Base-by-base conservation (phyloP, 1,140 invertebrate species). In the Dendroctonus ponderosae region DNA sequence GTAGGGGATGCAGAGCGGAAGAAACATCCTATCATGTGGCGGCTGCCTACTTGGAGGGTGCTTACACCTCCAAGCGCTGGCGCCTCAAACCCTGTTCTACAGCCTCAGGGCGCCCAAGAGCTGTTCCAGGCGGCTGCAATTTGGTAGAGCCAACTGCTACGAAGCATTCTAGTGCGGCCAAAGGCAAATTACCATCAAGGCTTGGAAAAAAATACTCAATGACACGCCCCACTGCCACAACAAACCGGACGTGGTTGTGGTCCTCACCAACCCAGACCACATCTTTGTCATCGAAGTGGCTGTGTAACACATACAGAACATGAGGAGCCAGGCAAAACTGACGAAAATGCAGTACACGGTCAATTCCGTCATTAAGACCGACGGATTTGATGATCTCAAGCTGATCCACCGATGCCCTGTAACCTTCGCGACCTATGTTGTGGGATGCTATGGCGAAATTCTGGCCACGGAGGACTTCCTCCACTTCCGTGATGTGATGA, bases 21-120 rank as follows among this genome's bases (percentile, higher is more conserved):
- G 67, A 69, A 38, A 69, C 62, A n/a, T 49, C 68, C 38, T 69
- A 69, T 11, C 68, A 69, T 44, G 68, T 70, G 6, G 49, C 51
- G 6, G 38, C 46, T 15, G 58, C 51, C 15, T 69, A 63, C 49
- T 38, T 51, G 2, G 40, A 6, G 39, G 26, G 38, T 41, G 37
- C 46, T 5, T 62, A 51, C 48, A 39, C 60, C 11, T 26, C 62
- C 8, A 53, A 38, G 42, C 40, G 44, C 52, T 56, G 50, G 50
- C 48, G 41, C 6, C 39, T 54, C 9, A 44, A 8, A 44, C 43
- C 0, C 43, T 44, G 7, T 44, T 44, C n/a, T 44, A 7, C 43
- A 44, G 7, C n/a, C 43, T 44, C 7, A 0, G n/a, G 43, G 43
- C 43, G 7, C 43, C 43, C 7, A 44, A n/a, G n/a, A n/a, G 7